phyloP scores from a whole-genome alignment of 2,888 invertebrate species.

The Orthonevra nobilis region DNA sequence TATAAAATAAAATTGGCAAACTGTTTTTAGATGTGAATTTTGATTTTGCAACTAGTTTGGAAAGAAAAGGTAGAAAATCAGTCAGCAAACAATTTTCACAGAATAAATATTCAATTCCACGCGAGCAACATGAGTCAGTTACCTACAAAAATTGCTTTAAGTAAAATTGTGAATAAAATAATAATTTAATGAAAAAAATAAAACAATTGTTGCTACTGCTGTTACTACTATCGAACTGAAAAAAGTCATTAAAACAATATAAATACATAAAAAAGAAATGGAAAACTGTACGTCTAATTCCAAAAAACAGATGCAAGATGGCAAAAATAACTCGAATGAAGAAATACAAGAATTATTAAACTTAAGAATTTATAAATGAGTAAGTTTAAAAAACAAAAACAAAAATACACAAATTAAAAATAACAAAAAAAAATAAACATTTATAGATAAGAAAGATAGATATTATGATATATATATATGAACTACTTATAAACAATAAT shows the following conservation, averaged over 20 bases:
- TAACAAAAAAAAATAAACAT: constrained; percentile 13
- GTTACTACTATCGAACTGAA: constrained; percentile 69
- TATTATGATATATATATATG: constrained; percentile 67
- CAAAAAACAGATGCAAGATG: constrained; percentile 40
- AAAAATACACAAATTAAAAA: constrained; percentile 39
- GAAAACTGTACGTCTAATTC: constrained; percentile 71
- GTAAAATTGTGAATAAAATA: constrained; percentile 68
- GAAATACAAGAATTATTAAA: constrained; percentile 56
- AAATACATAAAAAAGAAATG: constrained; percentile 67
- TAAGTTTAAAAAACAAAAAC: constrained; percentile 41
- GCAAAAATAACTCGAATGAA: not conserved
- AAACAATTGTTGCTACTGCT: constrained; percentile 62
- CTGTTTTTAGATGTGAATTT: constrained; percentile 61
- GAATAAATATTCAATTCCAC: constrained; percentile 48
- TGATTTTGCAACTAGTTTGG: constrained; percentile 56
- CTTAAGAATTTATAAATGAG: constrained; percentile 66
- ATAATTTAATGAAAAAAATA: constrained; percentile 16
- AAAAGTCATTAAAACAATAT: constrained; percentile 68
- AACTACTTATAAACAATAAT: constrained; percentile 70
- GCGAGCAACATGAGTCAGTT: constrained; percentile 79
- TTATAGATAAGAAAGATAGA: constrained; percentile 66
- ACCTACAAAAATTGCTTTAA: constrained; percentile 74
- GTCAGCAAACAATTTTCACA: constrained; percentile 21
- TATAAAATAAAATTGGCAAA: constrained; percentile 49
- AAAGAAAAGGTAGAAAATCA: constrained; percentile 9